Evolutionary conservation across 2,888 invertebrate genomes (phyloP), one percentile per base, ranked within the genome.

Genomic region (Metacarcinus magister): DNA sequence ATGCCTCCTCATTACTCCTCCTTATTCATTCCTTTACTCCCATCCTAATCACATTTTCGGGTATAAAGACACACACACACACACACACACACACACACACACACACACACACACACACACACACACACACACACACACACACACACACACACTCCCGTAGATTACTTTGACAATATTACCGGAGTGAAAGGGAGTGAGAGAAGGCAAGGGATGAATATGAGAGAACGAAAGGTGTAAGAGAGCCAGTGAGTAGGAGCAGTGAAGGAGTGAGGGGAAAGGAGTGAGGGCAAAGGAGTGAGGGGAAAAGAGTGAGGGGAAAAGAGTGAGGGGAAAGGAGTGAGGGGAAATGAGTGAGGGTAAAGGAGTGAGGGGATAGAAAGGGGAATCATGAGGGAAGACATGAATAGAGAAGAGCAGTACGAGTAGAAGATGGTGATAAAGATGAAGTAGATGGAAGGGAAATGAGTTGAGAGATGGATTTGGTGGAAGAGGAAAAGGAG

Each of bases 11-110:
- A 54, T 54, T 54, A 54, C 8, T 54, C n/a, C n/a, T 54, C 8
- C 54, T 7, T 10, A 54, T 16, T 13, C 54, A 2, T 54, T 54
- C 54, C 54, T 7, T 16, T 54, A 54, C 39, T 44, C 10, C 48
- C 48, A 13, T 54, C 54, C 54, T 28, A 16, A 39, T 7, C 54
- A 54, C 54, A 54, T 54, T 87, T 32, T n/a, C 44, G 44, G 1
- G 32, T 7, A 23, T 19, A 39, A 7, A 89, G n/a, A 89, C 89
- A 28, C 89, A 28, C 39, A 82, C 89, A 28, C 89, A 39, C 89
- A 89, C 89, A 82, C 32, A 89, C 89, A 82, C 82, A 82, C 82
- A 82, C 82, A 82, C 82, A 82, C 82, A 82, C 82, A 82, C 82
- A 82, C 82, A 82, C 82, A 82, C 82, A 82, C 82, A 82, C 82